A percentile compares a stretch with the other conserved stretches of the same genome.
These are phyloP conservation scores for Stomorhina lunata DNA, from an alignment of 2,888 invertebrate genomes.

Conservation along the genomic window DNA sequence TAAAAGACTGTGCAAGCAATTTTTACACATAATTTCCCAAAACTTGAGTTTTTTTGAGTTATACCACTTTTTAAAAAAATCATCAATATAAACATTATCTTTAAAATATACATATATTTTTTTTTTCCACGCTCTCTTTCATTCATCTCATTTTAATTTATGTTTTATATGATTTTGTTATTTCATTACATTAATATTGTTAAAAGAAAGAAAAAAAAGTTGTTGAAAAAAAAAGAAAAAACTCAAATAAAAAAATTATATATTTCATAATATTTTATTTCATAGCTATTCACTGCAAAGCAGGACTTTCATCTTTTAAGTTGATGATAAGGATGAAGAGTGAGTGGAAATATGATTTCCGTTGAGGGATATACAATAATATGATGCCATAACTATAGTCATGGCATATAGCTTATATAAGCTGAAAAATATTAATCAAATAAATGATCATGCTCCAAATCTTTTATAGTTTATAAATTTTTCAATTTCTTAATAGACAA, in stretches of 20 bases:
- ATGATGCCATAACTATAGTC: too few relatives aligned
- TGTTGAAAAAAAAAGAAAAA: background rate
- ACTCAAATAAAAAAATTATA: background rate
- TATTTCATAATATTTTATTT: constrained; percentile 6
- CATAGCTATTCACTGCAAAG: constrained; percentile 5
- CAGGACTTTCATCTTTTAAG: constrained; percentile 3
- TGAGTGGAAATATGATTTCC: background rate
- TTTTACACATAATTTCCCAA: too few relatives aligned
- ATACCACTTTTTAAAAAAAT: too few relatives aligned
- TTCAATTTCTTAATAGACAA: too few relatives aligned
- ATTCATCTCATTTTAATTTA: background rate
- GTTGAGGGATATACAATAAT: background rate
- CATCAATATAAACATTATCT: too few relatives aligned
- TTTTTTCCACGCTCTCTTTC: background rate
- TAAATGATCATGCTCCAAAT: too few relatives aligned
- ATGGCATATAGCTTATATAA: too few relatives aligned
- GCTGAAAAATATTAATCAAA: too few relatives aligned
- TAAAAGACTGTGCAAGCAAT: too few relatives aligned
- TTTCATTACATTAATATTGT: constrained; percentile 19
- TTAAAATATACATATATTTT: background rate
- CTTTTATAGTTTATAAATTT: too few relatives aligned
- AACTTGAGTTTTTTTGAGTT: too few relatives aligned
- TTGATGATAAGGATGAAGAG: background rate
- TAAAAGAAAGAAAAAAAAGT: background rate
- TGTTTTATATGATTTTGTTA: constrained; percentile 10